phyloP scores from a whole-genome alignment of 2,113 vertebrate species.

The Microtus richardsoni region DNA sequence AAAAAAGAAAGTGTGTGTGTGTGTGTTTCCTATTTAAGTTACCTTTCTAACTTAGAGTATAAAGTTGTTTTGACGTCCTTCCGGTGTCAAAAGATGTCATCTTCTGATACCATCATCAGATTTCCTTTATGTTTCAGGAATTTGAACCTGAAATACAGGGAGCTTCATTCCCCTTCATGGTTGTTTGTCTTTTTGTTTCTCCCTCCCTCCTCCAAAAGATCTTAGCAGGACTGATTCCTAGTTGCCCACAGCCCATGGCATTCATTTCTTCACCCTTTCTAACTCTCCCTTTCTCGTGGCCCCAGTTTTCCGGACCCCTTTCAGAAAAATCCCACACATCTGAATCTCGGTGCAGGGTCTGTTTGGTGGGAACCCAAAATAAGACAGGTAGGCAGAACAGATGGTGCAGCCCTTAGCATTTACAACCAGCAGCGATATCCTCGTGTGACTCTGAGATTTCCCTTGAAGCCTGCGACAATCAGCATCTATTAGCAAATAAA shows the following conservation, averaged over 20 bases:
- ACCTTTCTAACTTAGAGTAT: constrained; percentile 23
- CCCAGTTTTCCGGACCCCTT: not conserved
- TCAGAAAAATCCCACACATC: not conserved
- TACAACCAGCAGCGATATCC: not conserved
- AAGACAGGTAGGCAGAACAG: not conserved
- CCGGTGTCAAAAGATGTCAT: not conserved
- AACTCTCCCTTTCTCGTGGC: not conserved
- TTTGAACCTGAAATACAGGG: not conserved
- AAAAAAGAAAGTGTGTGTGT: constrained; percentile 23
- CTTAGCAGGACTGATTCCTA: not conserved
- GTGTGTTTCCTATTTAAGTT: not conserved
- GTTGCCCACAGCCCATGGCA: not conserved
- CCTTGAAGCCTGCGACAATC: not conserved
- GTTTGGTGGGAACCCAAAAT: not conserved
- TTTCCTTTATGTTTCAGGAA: not conserved
- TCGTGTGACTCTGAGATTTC: not conserved
- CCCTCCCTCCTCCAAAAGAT: too few relatives aligned
- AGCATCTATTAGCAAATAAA: not conserved
- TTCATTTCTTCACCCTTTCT: not conserved
- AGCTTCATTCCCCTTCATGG: not conserved
- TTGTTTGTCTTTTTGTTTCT: not conserved
- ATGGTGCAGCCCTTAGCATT: not conserved
- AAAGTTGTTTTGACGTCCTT: not conserved
- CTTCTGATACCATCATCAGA: not conserved
- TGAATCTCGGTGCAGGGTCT: not conserved